These are phyloP conservation scores for Cynodonichthys magdalenae DNA, from an alignment of 2,797 vertebrate genomes.

Conservation along the genomic window DNA sequence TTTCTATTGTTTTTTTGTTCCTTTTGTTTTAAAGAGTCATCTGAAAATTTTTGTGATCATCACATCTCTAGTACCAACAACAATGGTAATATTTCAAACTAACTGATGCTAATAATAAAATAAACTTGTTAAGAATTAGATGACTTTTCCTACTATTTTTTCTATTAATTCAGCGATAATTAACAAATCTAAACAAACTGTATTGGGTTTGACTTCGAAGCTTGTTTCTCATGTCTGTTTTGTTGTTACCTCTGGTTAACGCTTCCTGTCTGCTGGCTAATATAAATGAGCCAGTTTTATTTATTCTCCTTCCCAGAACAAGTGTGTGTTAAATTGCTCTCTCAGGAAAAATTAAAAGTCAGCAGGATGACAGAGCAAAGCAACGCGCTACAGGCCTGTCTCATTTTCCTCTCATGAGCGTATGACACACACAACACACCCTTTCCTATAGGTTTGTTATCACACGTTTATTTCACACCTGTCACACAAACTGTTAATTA, in stretches of 20 bases:
- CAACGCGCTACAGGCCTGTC: slow-evolving; percentile 5
- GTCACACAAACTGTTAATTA: slow-evolving; percentile 55
- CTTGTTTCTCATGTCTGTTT: slow-evolving; percentile 3
- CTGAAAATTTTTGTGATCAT: no score
- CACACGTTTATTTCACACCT: slow-evolving; percentile 38
- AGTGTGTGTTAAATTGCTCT: slow-evolving; percentile 47
- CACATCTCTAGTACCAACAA: no score
- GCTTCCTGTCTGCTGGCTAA: slow-evolving; percentile 1
- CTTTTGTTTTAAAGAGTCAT: no score
- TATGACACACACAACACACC: not conserved
- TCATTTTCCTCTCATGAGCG: slow-evolving; percentile 19
- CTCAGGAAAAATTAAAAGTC: slow-evolving; percentile 49
- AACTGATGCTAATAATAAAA: no score
- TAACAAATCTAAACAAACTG: not conserved
- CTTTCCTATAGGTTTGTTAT: slow-evolving; percentile 42
- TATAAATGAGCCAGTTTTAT: slow-evolving; percentile 22
- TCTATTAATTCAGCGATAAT: not conserved
- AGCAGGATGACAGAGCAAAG: slow-evolving; percentile 35
- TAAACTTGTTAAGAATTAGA: no score
- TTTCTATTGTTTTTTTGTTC: no score
- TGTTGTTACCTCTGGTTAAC: slow-evolving; percentile 7
- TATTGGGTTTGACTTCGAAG: not conserved
- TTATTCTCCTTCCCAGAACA: slow-evolving; percentile 30
- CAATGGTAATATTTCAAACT: no score
- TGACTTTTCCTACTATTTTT: not conserved